A percentile compares a stretch with the other conserved stretches of the same genome.
Evolutionary conservation across 2,797 vertebrate species (phyloP).

Genomic region (Harpagifer antarcticus): DNA sequence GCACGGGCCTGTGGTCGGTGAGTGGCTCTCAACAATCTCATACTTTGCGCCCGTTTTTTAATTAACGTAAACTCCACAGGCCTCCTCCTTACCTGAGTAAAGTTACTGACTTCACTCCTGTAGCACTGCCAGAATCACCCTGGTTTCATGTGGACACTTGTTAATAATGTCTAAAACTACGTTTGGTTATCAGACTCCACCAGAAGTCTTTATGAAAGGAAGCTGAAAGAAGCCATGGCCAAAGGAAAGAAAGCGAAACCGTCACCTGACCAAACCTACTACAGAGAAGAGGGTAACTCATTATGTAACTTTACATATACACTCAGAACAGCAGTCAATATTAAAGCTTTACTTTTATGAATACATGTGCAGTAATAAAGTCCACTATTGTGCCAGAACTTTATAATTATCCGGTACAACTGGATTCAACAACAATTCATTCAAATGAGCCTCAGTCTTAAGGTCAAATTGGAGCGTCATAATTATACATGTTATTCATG

Average conservation of each 20-base stretch:
- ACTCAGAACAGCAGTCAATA: not conserved
- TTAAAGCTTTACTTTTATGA: too few relatives aligned
- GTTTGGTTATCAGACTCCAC: conserved; percentile 69
- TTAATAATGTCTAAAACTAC: not conserved
- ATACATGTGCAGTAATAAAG: not conserved
- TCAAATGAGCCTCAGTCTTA: not conserved
- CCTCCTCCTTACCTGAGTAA: not conserved
- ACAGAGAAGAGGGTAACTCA: conserved; percentile 80
- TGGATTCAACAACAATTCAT: not conserved
- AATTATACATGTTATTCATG: not conserved
- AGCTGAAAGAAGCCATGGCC: conserved; percentile 82
- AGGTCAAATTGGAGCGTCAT: not conserved
- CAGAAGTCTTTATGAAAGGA: conserved; percentile 84
- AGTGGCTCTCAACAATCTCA: conserved; percentile 36
- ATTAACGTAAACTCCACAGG: conserved; percentile 2
- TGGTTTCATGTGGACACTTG: not conserved
- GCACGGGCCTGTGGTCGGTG: conserved; percentile 86
- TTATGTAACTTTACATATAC: not conserved
- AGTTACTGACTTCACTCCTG: not conserved
- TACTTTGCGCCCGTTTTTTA: conserved; percentile 31
- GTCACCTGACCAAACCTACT: conserved; percentile 75
- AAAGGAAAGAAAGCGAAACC: conserved; percentile 57
- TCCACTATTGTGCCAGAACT: not conserved
- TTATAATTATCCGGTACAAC: not conserved
- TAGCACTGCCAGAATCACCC: fast-evolving